phyloP scores from a whole-genome alignment of 2,113 vertebrate species.

The Archocentrus centrarchus region DNA sequence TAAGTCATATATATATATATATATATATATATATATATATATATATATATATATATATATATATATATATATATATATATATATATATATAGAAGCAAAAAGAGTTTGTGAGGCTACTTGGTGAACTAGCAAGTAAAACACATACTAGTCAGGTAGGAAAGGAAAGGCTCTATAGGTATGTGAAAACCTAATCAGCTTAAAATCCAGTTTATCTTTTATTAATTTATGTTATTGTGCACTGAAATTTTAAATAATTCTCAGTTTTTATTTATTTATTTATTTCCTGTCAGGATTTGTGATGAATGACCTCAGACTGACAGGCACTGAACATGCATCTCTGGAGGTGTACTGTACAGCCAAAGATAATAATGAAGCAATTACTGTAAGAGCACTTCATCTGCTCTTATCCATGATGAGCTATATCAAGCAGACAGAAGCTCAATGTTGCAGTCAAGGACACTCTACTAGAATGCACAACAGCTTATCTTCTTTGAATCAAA shows the following conservation, averaged over 20 bases:
- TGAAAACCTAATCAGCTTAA: background rate
- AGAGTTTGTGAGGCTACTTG: background rate
- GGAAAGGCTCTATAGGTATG: background rate
- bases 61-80: too few species aligned
- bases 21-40: too few species aligned
- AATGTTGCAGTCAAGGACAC: conserved; percentile 15
- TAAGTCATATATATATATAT: background rate
- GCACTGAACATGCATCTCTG: background rate
- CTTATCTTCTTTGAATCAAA: conserved; percentile 49
- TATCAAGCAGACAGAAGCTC: conserved; percentile 37
- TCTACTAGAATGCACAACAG: background rate
- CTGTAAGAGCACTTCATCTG: conserved; percentile 55
- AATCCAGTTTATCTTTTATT: too few species aligned
- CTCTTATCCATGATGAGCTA: conserved; percentile 48
- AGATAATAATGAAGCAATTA: conserved; percentile 58
- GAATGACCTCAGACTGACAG: background rate
- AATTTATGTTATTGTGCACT: background rate
- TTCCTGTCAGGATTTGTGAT: background rate
- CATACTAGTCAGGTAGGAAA: background rate
- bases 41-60: too few species aligned
- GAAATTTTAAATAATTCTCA: background rate
- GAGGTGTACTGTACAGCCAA: background rate
- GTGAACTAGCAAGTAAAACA: background rate
- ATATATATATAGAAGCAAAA: background rate
- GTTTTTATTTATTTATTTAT: background rate